These are phyloP conservation scores for Tenebrio molitor DNA, from an alignment of 1,140 invertebrate genomes.

Conservation along the genomic window DNA sequence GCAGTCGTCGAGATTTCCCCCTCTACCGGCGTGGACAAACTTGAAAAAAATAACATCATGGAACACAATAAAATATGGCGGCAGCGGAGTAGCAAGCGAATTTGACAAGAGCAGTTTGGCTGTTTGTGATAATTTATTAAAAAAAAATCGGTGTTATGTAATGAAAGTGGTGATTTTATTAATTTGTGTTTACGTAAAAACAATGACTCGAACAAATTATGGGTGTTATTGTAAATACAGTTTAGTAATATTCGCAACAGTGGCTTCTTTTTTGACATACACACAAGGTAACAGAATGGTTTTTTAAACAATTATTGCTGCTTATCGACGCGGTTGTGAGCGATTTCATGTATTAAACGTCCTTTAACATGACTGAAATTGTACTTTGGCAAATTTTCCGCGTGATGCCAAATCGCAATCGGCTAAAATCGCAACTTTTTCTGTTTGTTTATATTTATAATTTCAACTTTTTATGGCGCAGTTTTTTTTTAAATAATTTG, in stretches of 20 bases:
- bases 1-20: not conserved
- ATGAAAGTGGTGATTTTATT: slow-evolving; percentile 46
- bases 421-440: slow-evolving; percentile 25
- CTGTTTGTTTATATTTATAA: slow-evolving; percentile 38
- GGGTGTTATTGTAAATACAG: slow-evolving; percentile 54
- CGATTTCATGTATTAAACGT: slow-evolving; percentile 29
- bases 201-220: slow-evolving; percentile 57
- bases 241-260: slow-evolving; percentile 53
- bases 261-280: slow-evolving; percentile 58
- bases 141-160: slow-evolving; percentile 44
- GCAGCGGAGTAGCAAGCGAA: slow-evolving; percentile 17
- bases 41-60: slow-evolving; percentile 25
- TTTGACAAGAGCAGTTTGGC: slow-evolving; percentile 1
- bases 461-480: slow-evolving; percentile 14
- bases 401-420: not conserved
- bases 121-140: slow-evolving; percentile 36
- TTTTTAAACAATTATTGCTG: slow-evolving; percentile 52
- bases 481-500: slow-evolving; percentile 7
- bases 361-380: slow-evolving; percentile 13
- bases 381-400: slow-evolving; percentile 7
- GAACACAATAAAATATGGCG: slow-evolving; percentile 35
- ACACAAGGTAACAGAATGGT: slow-evolving; percentile 60
- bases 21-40: not conserved
- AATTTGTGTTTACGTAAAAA: slow-evolving; percentile 47
- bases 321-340: slow-evolving; percentile 39